These are phyloP conservation scores for Mellivora capensis DNA, from an alignment of 2,113 vertebrate genomes.

Conservation along the genomic window DNA sequence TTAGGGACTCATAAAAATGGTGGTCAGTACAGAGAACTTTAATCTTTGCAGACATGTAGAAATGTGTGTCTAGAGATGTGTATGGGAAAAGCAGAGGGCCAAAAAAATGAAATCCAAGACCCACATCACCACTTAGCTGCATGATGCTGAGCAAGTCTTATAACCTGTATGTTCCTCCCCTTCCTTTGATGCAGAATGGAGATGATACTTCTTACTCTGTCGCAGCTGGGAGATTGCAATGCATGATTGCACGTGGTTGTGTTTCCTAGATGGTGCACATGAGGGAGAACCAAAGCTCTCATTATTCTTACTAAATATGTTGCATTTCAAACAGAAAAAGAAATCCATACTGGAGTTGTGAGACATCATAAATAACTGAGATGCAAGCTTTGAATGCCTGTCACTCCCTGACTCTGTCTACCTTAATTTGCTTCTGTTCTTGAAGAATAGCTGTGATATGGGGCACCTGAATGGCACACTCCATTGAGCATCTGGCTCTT, in stretches of 20 bases:
- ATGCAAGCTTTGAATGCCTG: background rate
- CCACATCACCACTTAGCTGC: background rate
- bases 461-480: background rate
- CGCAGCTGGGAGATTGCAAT: background rate
- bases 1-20: background rate
- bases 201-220: background rate
- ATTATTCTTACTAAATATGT: background rate
- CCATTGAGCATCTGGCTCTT: background rate
- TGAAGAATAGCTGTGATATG: background rate
- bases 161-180: background rate
- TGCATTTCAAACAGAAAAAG: background rate
- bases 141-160: background rate
- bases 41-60: background rate
- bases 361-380: background rate
- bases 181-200: background rate
- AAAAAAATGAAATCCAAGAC: background rate
- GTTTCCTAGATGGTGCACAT: background rate
- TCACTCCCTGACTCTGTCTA: background rate
- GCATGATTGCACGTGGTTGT: background rate
- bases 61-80: background rate
- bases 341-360: background rate
- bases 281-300: background rate
- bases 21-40: background rate
- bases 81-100: background rate
- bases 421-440: background rate